Evolutionary conservation across 2,797 vertebrate species (phyloP).

Genomic region (Hypotaenidia okinawae): DNA sequence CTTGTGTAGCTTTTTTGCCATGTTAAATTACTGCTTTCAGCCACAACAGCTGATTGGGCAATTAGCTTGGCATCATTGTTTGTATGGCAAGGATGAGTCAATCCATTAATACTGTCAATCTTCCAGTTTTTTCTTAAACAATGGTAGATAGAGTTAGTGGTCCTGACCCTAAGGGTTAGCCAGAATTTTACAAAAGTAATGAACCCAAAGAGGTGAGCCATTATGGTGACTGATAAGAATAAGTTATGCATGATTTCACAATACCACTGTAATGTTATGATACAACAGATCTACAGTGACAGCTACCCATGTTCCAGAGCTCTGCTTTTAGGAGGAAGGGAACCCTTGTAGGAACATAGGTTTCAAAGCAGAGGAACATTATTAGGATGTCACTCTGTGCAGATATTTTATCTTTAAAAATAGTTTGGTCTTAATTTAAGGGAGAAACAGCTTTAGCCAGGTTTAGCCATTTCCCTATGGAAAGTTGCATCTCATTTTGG

Average conservation of each 20-base stretch:
- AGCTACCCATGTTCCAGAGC: neutral
- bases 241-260: neutral
- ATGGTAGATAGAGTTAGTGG: neutral
- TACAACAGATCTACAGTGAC: neutral
- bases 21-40: neutral
- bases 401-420: neutral
- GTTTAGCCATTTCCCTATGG: neutral
- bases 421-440: neutral
- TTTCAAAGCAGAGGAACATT: neutral
- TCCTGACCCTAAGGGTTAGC: neutral
- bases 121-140: neutral
- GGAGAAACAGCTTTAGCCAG: neutral
- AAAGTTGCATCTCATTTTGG: neutral
- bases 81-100: neutral
- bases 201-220: neutral
- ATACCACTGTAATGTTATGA: neutral
- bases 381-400: neutral
- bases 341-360: neutral
- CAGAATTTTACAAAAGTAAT: neutral
- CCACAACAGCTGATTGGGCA: neutral
- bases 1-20: neutral
- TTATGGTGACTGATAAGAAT: neutral
- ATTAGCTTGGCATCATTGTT: neutral
- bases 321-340: neutral
- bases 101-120: neutral